Evolutionary conservation across 2,888 invertebrate genomes (phyloP), one percentile per base, ranked within the genome.

Genomic region (Azorinus chamasolen): DNA sequence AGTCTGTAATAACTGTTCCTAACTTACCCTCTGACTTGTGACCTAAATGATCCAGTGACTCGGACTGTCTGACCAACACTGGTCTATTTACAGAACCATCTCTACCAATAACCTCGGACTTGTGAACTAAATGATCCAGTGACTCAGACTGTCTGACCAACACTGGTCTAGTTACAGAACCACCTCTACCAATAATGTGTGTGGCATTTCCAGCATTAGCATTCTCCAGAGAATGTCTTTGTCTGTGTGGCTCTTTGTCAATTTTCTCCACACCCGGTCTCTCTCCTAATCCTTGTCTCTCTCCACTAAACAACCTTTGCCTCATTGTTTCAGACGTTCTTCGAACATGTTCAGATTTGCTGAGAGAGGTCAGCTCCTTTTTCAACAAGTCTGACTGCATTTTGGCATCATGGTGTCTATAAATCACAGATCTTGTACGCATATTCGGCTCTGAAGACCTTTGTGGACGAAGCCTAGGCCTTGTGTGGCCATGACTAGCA

Each of bases 271-370:
- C 10, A 32, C 32, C 10, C 10, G 4, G 32, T 32, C 10, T 10
- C 4, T 32, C 32, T 32, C 4, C 22, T 18, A 22, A 6, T 37
- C 27, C 39, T 27, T 20, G 5, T 37, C 65, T 61, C 2, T 54
- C 39, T 12, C 25, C 54, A 54, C 54, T 61, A n/a, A 59, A 64
- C 10, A 78, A 41, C 37, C 68, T 50, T 51, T 70, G 76, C 71
- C 37, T 69, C 10, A 80, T 66, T 27, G 72, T 64, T 61, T 74
- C 74, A 8, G 73, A 76, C 46, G 65, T 76, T 54, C 55, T 73
- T n/a, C 68, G 45, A 5, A 80, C 80, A 74, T 76, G 69, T 58
- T 74, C 66, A 12, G 65, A 70, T 20, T 62, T 74, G 55, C 80
- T 43, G n/a, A 80, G 50, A n/a, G 55, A 63, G 25, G 70, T 62